A percentile compares a stretch with the other conserved stretches of the same genome.
Conservation (phyloP, 1,140 invertebrate genomes). For the Drosophila kohkoa region DNA sequence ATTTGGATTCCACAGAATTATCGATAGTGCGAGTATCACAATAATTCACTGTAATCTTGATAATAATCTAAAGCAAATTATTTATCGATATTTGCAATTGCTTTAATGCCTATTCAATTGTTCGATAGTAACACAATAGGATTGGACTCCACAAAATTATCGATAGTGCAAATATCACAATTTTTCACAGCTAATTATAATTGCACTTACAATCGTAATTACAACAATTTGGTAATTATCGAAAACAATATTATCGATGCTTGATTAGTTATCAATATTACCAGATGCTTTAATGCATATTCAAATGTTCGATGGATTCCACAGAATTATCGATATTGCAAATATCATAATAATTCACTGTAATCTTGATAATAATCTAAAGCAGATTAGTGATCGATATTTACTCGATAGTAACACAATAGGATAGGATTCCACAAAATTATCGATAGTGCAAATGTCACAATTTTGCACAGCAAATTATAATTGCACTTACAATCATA, state of each 20-base stretch:
- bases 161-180: not conserved
- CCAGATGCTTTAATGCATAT: no score
- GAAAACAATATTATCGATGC: not conserved
- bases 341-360: no score
- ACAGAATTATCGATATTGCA: no score
- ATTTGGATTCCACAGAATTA: not conserved
- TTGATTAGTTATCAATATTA: no score
- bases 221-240: not conserved
- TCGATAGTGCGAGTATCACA: not conserved
- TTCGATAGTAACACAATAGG: no score
- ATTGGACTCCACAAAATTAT: not conserved
- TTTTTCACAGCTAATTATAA: not conserved
- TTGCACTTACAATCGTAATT: not conserved
- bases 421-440: not conserved
- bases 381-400: no score
- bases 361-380: no score
- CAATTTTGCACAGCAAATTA: not conserved
- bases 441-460: not conserved
- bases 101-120: no score
- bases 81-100: no score
- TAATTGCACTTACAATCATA: not conserved
- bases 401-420: no score
- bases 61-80: no score
- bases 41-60: not conserved
- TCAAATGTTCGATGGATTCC: no score